Conservation (phyloP, 2,888 invertebrate species). For the Mythimna ferrago region DNA sequence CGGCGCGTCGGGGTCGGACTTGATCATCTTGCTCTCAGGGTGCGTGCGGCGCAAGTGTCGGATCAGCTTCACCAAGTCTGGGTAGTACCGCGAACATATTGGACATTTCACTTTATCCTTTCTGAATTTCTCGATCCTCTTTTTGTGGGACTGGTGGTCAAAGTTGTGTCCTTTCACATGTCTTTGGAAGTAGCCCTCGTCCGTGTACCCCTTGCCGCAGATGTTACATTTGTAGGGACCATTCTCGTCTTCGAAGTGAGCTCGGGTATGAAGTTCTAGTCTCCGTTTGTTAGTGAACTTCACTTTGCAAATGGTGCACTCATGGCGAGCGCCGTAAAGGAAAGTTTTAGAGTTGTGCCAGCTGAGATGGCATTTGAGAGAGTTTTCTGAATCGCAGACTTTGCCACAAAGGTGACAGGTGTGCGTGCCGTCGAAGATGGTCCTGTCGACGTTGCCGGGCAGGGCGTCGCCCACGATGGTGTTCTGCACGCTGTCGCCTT, state of each 20-base stretch:
- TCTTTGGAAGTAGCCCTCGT: slow-evolving; percentile 85
- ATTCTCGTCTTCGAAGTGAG: slow-evolving; percentile 88
- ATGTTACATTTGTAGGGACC: slow-evolving; percentile 88
- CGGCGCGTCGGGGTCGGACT: slow-evolving; percentile 86
- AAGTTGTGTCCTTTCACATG: slow-evolving; percentile 90
- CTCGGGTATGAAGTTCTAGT: slow-evolving; percentile 84
- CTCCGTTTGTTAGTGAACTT: slow-evolving; percentile 87
- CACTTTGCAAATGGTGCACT: slow-evolving; percentile 86
- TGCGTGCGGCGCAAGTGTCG: slow-evolving; percentile 85
- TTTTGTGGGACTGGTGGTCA: slow-evolving; percentile 83
- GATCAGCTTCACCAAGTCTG: slow-evolving; percentile 84
- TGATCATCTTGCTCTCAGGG: slow-evolving; percentile 89
- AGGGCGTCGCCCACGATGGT: slow-evolving; percentile 77
- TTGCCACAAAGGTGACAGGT: slow-evolving; percentile 87
- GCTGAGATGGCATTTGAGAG: slow-evolving; percentile 83
- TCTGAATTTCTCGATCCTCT: slow-evolving; percentile 81
- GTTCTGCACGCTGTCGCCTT: slow-evolving; percentile 83
- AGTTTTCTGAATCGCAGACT: slow-evolving; percentile 83
- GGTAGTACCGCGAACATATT: slow-evolving; percentile 84
- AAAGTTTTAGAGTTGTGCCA: slow-evolving; percentile 87
- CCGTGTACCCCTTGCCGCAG: slow-evolving; percentile 89
- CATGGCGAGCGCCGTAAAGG: slow-evolving; percentile 83
- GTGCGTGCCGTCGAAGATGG: slow-evolving; percentile 76
- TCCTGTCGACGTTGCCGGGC: slow-evolving; percentile 69
- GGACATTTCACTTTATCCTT: slow-evolving; percentile 87